A percentile compares a stretch with the other conserved stretches of the same genome.
phyloP scores from a whole-genome alignment of 2,797 vertebrate species.

The Pelodytes ibericus region DNA sequence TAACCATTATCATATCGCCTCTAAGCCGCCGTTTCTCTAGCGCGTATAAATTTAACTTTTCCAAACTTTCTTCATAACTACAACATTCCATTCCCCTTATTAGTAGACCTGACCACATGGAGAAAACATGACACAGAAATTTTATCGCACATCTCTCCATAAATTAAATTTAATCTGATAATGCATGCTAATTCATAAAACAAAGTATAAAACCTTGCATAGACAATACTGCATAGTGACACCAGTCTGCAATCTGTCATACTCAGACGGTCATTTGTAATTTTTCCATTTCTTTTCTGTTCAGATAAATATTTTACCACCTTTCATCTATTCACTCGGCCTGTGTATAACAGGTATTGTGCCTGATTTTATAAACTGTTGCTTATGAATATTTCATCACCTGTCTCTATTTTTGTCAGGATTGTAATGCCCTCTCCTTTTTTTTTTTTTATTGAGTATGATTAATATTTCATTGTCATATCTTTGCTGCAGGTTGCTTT shows the following conservation, averaged over 20 bases:
- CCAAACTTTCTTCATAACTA: too few species aligned
- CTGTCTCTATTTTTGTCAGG: conserved; percentile 55
- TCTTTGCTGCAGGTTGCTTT: conserved; percentile 57
- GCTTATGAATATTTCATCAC: conserved; percentile 57
- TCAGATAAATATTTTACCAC: conserved; percentile 57
- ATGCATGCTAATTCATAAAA: conserved; percentile 33
- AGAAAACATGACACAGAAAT: too few species aligned
- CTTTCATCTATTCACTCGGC: conserved; percentile 53
- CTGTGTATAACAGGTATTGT: conserved; percentile 56
- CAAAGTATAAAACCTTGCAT: conserved; percentile 17
- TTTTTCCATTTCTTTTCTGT: conserved; percentile 54
- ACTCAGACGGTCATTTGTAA: conserved; percentile 46
- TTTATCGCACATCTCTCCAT: conserved; percentile 16
- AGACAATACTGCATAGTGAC: conserved; percentile 38
- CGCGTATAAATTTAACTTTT: not conserved
- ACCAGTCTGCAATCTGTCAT: conserved; percentile 42
- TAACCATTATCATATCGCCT: too few species aligned
- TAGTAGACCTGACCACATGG: not conserved
- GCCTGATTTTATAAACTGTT: conserved; percentile 57
- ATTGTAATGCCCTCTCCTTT: conserved; percentile 57
- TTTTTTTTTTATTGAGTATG: conserved; percentile 56
- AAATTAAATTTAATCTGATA: conserved; percentile 38
- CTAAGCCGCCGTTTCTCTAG: too few species aligned
- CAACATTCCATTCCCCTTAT: too few species aligned
- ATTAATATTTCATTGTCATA: conserved; percentile 58